Evolutionary conservation across 1,140 invertebrate genomes (phyloP).

Genomic region (Drosophila tropicalis): DNA sequence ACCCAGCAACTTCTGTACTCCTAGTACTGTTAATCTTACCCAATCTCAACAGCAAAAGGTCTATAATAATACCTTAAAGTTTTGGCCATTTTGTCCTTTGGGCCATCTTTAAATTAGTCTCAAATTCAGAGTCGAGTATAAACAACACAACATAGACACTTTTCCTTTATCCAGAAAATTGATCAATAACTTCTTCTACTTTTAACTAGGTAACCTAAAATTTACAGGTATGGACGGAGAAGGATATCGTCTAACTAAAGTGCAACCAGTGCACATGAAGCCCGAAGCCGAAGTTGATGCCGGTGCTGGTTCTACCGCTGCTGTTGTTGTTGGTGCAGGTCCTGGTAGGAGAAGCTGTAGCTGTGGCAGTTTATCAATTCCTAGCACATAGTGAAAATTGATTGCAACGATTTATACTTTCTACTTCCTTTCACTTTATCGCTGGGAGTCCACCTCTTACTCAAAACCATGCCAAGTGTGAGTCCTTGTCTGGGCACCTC

Average conservation of each 20-base stretch:
- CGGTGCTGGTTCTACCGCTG: constrained; percentile 5
- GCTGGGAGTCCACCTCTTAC: constrained; percentile 29
- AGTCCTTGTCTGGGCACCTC: constrained; percentile 44
- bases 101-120: too few relatives aligned
- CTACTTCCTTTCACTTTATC: constrained; percentile 82
- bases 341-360: neutral
- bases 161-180: constrained; percentile 7
- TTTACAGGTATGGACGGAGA: constrained; percentile 10
- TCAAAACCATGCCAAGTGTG: constrained; percentile 11
- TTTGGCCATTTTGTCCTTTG: too few relatives aligned
- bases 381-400: constrained; percentile 79
- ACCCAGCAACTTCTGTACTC: too few relatives aligned
- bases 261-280: constrained; percentile 18
- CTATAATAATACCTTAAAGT: too few relatives aligned
- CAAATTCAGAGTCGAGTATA: neutral
- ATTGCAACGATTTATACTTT: constrained; percentile 82
- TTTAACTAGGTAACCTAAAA: constrained; percentile 31
- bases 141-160: constrained; percentile 20
- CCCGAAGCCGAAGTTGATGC: constrained; percentile 1
- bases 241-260: constrained; percentile 42
- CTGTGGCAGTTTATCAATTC: constrained; percentile 78
- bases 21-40: too few relatives aligned
- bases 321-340: neutral
- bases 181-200: constrained; percentile 46
- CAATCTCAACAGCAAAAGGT: too few relatives aligned